These are phyloP conservation scores for Papilio machaon DNA, from an alignment of 1,140 invertebrate genomes.

Conservation along the genomic window DNA sequence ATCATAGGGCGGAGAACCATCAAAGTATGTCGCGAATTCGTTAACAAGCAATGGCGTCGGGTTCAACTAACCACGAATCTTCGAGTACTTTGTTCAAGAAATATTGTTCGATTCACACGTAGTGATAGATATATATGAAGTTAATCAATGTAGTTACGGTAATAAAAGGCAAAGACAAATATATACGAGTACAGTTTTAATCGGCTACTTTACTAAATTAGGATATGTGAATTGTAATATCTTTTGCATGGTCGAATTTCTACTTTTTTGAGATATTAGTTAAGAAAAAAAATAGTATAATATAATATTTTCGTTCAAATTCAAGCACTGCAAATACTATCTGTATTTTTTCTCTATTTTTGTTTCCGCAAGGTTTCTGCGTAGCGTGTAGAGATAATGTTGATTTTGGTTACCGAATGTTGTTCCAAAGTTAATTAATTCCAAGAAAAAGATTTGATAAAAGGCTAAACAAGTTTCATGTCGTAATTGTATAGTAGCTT, in stretches of 20 bases:
- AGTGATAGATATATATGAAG: not conserved
- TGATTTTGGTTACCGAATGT: not conserved
- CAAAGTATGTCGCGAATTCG: conserved; percentile 14
- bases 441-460: not conserved
- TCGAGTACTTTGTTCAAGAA: not conserved
- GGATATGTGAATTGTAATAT: no score
- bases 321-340: no score
- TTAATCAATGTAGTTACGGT: not conserved
- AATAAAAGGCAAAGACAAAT: not conserved
- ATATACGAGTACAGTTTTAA: not conserved
- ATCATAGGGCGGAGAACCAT: conserved; percentile 7
- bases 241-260: no score
- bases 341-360: no score
- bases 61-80: conserved; percentile 1
- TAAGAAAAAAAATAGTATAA: no score
- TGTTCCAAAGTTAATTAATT: not conserved
- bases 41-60: not conserved
- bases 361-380: no score
- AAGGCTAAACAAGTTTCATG: not conserved
- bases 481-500: not conserved
- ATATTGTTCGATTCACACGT: not conserved
- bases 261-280: no score
- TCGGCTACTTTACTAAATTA: no score
- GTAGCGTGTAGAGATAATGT: not conserved
- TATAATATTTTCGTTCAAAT: no score